Evolutionary conservation across 2,888 invertebrate genomes (phyloP).

Genomic region (Chrysopilus asiliformis): DNA sequence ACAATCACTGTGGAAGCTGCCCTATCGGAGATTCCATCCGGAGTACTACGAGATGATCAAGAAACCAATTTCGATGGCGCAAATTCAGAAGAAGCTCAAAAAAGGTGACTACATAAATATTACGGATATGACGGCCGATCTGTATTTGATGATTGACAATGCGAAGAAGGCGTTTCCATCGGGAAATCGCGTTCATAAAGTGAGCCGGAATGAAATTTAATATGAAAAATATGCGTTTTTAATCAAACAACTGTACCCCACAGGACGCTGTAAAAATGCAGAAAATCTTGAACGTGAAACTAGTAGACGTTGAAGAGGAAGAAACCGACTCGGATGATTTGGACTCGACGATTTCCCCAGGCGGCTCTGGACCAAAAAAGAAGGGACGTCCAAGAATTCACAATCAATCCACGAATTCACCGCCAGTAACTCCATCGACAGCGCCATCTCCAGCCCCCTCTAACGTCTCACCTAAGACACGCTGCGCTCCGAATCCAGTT

Average conservation of each 20-base stretch:
- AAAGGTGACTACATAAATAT: slow-evolving; percentile 71
- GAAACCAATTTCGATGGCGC: slow-evolving; percentile 85
- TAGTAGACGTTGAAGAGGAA: slow-evolving; percentile 35
- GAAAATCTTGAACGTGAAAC: slow-evolving; percentile 68
- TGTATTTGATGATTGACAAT: slow-evolving; percentile 95
- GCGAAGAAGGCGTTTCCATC: slow-evolving; percentile 80
- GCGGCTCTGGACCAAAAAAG: slow-evolving; percentile 20
- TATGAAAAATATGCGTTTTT: too few species aligned
- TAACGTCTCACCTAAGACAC: slow-evolving; percentile 27
- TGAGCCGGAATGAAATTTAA: slow-evolving; percentile 26
- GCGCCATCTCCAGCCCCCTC: slow-evolving; percentile 15
- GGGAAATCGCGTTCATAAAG: slow-evolving; percentile 68
- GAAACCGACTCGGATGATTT: slow-evolving; percentile 19
- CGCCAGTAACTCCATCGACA: slow-evolving; percentile 16
- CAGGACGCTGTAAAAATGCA: slow-evolving; percentile 75
- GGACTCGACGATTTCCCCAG: slow-evolving; percentile 2
- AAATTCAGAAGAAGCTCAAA: slow-evolving; percentile 75
- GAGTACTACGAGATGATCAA: slow-evolving; percentile 97
- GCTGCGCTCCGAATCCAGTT: slow-evolving; percentile 25
- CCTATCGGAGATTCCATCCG: slow-evolving; percentile 80
- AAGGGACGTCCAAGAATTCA: slow-evolving; percentile 30
- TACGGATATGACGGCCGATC: slow-evolving; percentile 81
- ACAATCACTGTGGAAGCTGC: slow-evolving; percentile 87
- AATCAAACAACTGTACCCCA: too few species aligned
- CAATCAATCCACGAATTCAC: slow-evolving; percentile 2